Conservation (phyloP, 2,113 vertebrate genomes). For the Heterotilapia buettikoferi region DNA sequence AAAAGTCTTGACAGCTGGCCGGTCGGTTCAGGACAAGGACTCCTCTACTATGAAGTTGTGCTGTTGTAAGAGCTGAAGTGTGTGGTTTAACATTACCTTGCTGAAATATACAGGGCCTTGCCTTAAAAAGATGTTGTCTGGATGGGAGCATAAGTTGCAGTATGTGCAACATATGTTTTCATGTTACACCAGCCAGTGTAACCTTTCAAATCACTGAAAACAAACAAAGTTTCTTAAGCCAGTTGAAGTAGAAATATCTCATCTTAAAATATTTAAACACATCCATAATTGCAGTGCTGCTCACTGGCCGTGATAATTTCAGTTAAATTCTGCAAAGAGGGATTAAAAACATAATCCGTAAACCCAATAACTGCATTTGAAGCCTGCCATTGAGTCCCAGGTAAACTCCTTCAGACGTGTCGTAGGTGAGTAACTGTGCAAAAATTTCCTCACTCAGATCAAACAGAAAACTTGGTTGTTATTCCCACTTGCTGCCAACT, state of each 20-base stretch:
- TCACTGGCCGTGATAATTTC: neutral
- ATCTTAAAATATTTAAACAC: neutral
- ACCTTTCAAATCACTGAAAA: neutral
- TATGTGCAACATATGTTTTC: neutral
- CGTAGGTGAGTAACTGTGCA: neutral
- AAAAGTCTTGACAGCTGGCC: neutral
- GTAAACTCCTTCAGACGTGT: neutral
- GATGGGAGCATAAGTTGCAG: neutral
- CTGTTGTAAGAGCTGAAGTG: neutral
- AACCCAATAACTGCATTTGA: neutral
- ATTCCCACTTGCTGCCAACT: neutral
- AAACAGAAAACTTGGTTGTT: neutral
- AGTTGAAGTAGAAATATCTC: neutral
- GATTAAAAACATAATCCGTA: neutral
- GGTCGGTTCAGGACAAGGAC: neutral
- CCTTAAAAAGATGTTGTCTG: neutral
- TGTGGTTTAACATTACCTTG: neutral
- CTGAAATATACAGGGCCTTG: neutral
- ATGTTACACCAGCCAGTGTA: neutral
- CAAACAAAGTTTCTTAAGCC: neutral
- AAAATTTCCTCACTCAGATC: neutral
- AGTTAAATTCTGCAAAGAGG: neutral
- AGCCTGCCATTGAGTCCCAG: neutral
- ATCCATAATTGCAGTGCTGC: neutral
- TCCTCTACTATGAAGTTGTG: neutral